These are phyloP conservation scores for Pardalotus punctatus DNA, from an alignment of 2,113 vertebrate genomes.

Conservation along the genomic window DNA sequence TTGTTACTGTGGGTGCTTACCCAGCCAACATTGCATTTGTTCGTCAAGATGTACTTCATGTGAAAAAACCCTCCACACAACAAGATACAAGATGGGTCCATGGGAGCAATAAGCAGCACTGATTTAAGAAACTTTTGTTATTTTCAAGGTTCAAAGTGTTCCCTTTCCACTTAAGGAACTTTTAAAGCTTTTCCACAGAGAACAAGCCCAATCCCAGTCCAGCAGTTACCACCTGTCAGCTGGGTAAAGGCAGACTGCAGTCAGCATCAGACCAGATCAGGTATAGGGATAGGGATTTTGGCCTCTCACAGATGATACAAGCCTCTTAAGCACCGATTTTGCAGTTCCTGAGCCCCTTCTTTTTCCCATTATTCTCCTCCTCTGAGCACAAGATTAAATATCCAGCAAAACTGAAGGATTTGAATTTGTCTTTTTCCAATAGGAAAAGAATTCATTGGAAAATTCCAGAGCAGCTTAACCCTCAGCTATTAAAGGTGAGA, in stretches of 20 bases:
- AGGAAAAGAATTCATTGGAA: not conserved
- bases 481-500: not conserved
- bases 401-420: not conserved
- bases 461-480: constrained; percentile 18
- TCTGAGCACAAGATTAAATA: not conserved
- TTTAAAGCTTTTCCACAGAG: not conserved
- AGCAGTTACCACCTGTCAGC: not conserved
- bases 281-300: not conserved
- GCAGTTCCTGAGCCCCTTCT: not conserved
- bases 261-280: not conserved
- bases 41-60: not conserved
- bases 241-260: not conserved
- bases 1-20: not conserved
- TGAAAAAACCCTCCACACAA: not conserved
- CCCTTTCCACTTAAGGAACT: not conserved
- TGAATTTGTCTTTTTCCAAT: not conserved
- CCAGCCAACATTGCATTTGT: not conserved
- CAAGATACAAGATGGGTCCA: not conserved
- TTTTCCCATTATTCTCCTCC: not conserved
- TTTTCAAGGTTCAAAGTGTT: not conserved
- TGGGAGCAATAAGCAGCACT: not conserved
- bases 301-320: not conserved
- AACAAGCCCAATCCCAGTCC: not conserved
- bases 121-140: not conserved
- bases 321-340: not conserved